Conservation (phyloP, 2,888 invertebrate species). For the Coelinius sp. region DNA sequence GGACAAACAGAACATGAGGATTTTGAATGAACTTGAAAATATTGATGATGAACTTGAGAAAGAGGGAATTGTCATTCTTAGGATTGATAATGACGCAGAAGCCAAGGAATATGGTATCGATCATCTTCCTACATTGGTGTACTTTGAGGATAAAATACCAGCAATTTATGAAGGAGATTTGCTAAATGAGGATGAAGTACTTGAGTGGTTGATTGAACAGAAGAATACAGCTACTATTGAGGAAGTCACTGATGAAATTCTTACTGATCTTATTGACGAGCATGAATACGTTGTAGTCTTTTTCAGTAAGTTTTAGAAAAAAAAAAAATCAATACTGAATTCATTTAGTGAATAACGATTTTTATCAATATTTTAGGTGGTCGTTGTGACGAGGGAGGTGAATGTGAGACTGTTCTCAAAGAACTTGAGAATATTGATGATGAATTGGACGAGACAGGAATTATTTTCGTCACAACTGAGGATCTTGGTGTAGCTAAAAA, state of each 20-base stretch:
- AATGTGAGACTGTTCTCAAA: conserved; percentile 87
- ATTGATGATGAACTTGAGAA: conserved; percentile 93
- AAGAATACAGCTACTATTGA: conserved; percentile 93
- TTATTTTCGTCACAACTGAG: conserved; percentile 94
- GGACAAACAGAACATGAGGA: conserved; percentile 89
- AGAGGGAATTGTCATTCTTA: conserved; percentile 90
- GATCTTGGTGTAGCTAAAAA: conserved; percentile 86
- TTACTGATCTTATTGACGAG: conserved; percentile 87
- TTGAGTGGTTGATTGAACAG: conserved; percentile 90
- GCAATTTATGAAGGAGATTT: conserved; percentile 93
- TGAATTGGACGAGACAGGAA: conserved; percentile 92
- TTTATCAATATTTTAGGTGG: conserved; percentile 74
- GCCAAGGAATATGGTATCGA: conserved; percentile 93
- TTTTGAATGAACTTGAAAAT: conserved; percentile 90
- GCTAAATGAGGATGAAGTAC: conserved; percentile 91
- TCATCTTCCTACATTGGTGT: conserved; percentile 87
- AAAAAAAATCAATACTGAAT: background rate
- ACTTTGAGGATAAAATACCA: conserved; percentile 93
- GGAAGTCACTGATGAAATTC: conserved; percentile 93
- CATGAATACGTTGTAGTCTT: conserved; percentile 96
- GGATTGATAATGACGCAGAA: conserved; percentile 91
- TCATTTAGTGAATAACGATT: background rate
- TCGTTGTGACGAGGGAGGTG: conserved; percentile 88
- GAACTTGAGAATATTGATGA: conserved; percentile 94
- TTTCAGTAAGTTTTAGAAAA: conserved; percentile 79